Percentiles rank a stretch among this genome's conserved stretches.
Evolutionary conservation across 2,888 invertebrate species (phyloP).

Genomic region (Venusia cambrica): DNA sequence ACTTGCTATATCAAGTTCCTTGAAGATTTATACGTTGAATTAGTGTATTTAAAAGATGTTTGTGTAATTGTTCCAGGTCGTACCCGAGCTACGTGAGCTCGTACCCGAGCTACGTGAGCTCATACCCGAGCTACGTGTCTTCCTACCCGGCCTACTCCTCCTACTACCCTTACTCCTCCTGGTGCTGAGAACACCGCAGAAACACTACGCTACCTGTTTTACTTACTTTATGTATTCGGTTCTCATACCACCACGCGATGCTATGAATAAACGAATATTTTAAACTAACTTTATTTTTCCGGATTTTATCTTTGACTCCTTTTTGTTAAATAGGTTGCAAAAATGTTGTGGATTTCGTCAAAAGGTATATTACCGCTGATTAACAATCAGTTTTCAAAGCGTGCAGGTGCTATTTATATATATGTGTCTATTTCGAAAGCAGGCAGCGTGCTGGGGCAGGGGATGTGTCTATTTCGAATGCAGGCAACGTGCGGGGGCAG

Average conservation of each 20-base stretch:
- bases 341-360: neutral
- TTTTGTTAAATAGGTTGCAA: too few species aligned
- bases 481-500: too few species aligned
- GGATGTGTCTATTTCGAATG: too few species aligned
- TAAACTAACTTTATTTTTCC: conserved; percentile 15
- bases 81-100: conserved; percentile 33
- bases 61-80: conserved; percentile 36
- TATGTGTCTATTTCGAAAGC: conserved; percentile 22
- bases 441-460: too few species aligned
- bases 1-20: too few species aligned
- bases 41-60: neutral
- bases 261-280: conserved; percentile 25
- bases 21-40: conserved; percentile 1
- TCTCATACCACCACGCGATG: conserved; percentile 7
- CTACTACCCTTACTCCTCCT: too few species aligned
- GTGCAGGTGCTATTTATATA: conserved; percentile 9
- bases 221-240: too few species aligned
- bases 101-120: conserved; percentile 29
- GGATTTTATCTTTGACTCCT: too few species aligned
- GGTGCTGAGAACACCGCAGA: conserved; percentile 37
- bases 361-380: conserved; percentile 12
- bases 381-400: conserved; percentile 13
- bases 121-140: conserved; percentile 28
- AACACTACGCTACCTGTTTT: too few species aligned
- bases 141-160: conserved; percentile 32